Percentiles rank a stretch among this genome's conserved stretches.
phyloP scores from a whole-genome alignment of 2,888 invertebrate species.

The Trypoxylon attenuatum region DNA sequence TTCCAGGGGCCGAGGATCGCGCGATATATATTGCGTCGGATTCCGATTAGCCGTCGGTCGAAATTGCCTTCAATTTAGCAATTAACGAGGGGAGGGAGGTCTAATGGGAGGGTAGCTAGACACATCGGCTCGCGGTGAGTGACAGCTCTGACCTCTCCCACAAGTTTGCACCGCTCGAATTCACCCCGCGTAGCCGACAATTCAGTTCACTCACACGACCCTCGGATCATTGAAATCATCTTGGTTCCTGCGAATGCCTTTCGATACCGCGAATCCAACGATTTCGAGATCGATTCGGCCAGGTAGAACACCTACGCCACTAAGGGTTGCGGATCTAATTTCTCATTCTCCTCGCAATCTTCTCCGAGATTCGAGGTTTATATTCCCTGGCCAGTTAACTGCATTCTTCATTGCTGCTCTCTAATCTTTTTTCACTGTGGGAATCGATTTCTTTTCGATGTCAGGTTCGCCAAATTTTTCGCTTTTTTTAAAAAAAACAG shows the following conservation, averaged over 20 bases:
- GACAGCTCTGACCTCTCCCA: constrained; percentile 73
- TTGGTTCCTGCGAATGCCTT: constrained; percentile 19
- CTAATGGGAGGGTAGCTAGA: constrained; percentile 73
- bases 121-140: constrained; percentile 69
- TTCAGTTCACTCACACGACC: constrained; percentile 48
- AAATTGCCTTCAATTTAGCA: constrained; percentile 74
- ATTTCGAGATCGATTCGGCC: not conserved
- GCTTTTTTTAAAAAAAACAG: no score
- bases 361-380: no score
- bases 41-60: constrained; percentile 62
- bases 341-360: no score
- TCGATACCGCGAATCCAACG: no score
- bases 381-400: no score
- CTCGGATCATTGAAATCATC: constrained; percentile 29
- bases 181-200: constrained; percentile 47
- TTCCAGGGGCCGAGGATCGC: constrained; percentile 40
- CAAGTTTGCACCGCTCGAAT: constrained; percentile 53
- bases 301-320: not conserved
- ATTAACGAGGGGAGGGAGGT: constrained; percentile 69
- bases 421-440: no score
- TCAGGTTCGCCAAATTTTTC: no score
- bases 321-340: no score
- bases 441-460: no score
- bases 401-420: no score
- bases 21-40: constrained; percentile 59